phyloP scores from a whole-genome alignment of 2,888 invertebrate species.

The Hylaea fasciaria region DNA sequence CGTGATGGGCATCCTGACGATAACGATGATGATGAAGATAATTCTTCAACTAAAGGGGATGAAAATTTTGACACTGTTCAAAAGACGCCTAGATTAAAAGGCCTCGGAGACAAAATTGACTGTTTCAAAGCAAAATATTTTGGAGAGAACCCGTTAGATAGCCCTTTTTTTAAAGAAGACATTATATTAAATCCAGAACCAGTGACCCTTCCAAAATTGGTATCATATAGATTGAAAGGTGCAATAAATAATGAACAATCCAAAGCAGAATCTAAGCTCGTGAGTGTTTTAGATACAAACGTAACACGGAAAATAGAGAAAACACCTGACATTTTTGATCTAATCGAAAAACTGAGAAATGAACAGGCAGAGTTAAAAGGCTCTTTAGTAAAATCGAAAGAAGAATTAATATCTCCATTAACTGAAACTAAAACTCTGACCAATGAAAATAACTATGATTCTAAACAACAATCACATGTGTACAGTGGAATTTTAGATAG shows the following conservation, averaged over 20 bases:
- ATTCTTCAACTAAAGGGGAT: conserved; percentile 52
- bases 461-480: conserved; percentile 59
- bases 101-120: conserved; percentile 89
- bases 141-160: conserved; percentile 90
- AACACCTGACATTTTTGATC: conserved; percentile 46
- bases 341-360: conserved; percentile 53
- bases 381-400: conserved; percentile 39
- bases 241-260: conserved; percentile 10
- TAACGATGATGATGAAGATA: conserved; percentile 56
- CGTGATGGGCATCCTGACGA: conserved; percentile 63
- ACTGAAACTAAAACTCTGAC: conserved; percentile 22
- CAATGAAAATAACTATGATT: conserved; percentile 31
- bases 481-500: conserved; percentile 80
- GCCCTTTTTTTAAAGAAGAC: conserved; percentile 88
- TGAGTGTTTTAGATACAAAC: conserved; percentile 16
- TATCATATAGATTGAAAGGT: conserved; percentile 48
- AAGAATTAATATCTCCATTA: conserved; percentile 35
- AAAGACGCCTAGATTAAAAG: conserved; percentile 82
- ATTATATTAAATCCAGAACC: conserved; percentile 79
- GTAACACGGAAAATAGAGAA: conserved; percentile 30
- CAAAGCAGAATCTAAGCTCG: conserved; percentile 39
- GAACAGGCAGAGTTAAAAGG: conserved; percentile 44
- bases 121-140: conserved; percentile 91
- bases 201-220: conserved; percentile 55
- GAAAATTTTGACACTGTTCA: conserved; percentile 57